Evolutionary conservation across 2,113 vertebrate species (phyloP).

Genomic region (Heliornis fulica): DNA sequence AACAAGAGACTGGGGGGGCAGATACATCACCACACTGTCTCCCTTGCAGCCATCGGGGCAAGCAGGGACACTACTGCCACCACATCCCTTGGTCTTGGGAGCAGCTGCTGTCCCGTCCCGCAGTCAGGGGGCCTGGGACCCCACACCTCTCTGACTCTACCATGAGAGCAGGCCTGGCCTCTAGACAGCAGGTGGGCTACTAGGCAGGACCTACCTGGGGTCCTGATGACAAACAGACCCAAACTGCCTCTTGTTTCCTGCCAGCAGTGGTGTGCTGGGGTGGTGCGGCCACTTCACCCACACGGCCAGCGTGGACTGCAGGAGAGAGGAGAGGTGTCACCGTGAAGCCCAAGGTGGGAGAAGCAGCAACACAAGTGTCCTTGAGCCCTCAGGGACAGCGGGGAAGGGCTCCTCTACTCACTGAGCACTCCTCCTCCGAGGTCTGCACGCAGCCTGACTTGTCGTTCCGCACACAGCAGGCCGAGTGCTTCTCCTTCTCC

Average conservation of each 20-base stretch:
- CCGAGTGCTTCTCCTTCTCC: constrained; percentile 88
- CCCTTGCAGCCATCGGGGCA: rapidly evolving
- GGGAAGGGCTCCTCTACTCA: constrained; percentile 50
- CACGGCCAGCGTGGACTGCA: constrained; percentile 90
- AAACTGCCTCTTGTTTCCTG: constrained; percentile 79
- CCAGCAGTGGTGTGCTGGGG: constrained; percentile 83
- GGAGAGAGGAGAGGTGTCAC: constrained; percentile 8
- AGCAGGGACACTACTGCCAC: too few species aligned
- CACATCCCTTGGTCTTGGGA: neutral
- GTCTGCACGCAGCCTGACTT: constrained; percentile 94
- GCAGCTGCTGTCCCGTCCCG: neutral
- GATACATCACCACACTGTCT: neutral
- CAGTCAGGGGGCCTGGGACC: neutral
- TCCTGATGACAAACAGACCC: constrained; percentile 98
- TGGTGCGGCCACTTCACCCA: constrained; percentile 97
- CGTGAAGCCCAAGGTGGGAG: neutral
- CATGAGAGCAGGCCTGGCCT: neutral
- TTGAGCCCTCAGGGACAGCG: neutral
- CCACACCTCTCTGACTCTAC: neutral
- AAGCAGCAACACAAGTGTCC: neutral
- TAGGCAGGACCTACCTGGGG: constrained; percentile 80
- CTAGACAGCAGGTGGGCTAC: neutral
- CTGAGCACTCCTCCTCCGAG: constrained; percentile 94
- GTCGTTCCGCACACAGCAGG: constrained; percentile 96
- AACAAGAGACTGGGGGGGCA: neutral